phyloP scores from a whole-genome alignment of 2,888 invertebrate genomes.

The Zygaena filipendulae region DNA sequence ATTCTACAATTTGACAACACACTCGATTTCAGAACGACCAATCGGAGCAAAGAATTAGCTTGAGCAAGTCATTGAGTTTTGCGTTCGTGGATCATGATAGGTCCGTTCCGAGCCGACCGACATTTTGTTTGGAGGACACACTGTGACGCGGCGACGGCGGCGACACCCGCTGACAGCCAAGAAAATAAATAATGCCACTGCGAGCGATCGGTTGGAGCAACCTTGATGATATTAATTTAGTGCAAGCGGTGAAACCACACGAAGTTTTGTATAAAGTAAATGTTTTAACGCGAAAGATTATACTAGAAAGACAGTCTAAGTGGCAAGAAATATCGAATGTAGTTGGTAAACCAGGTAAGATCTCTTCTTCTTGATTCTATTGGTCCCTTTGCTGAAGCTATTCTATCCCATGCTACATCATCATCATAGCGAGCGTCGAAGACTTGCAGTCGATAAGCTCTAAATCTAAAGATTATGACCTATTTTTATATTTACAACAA shows the following conservation, averaged over 20 bases:
- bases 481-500: too few relatives aligned
- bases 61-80: too few relatives aligned
- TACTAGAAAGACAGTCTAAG: slow-evolving; percentile 46
- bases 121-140: slow-evolving; percentile 62
- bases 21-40: slow-evolving; percentile 23
- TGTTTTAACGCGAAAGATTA: slow-evolving; percentile 51
- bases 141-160: slow-evolving; percentile 26
- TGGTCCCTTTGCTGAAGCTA: neutral
- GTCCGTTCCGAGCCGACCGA: too few relatives aligned
- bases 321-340: slow-evolving; percentile 53
- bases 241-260: slow-evolving; percentile 49
- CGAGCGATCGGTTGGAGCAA: slow-evolving; percentile 49
- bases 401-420: neutral
- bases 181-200: slow-evolving; percentile 48
- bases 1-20: slow-evolving; percentile 10
- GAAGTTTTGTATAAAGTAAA: slow-evolving; percentile 41
- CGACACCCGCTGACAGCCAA: slow-evolving; percentile 20
- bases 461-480: too few relatives aligned
- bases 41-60: too few relatives aligned
- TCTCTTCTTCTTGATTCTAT: too few relatives aligned
- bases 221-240: slow-evolving; percentile 49
- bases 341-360: slow-evolving; percentile 47
- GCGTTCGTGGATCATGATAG: slow-evolving; percentile 57
- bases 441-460: too few relatives aligned
- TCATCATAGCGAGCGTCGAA: too few relatives aligned